Percentiles rank a stretch among this genome's conserved stretches.
These are phyloP conservation scores for Ptyas mucosa DNA, from an alignment of 2,113 vertebrate genomes.

Conservation along the genomic window DNA sequence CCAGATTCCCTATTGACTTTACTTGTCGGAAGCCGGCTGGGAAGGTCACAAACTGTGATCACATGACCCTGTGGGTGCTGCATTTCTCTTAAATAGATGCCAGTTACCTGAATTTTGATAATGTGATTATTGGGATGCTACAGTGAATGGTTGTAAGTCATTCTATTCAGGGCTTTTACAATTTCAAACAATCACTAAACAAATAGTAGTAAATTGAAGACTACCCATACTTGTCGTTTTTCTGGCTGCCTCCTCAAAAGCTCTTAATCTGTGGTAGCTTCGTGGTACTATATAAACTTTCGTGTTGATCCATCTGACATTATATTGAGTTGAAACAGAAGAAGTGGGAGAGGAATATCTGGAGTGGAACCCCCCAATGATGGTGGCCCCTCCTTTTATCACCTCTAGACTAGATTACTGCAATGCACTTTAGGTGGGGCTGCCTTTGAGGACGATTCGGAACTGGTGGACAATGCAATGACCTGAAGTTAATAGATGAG, in stretches of 20 bases:
- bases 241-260: background rate
- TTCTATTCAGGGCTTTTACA: no score
- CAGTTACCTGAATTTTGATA: no score
- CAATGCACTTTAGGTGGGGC: no score
- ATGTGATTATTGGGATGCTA: no score
- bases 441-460: no score
- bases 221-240: background rate
- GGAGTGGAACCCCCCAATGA: background rate
- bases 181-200: no score
- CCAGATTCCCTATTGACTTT: background rate
- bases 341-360: background rate
- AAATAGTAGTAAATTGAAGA: no score
- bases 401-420: no score
- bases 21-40: background rate
- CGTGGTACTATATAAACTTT: background rate
- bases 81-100: background rate
- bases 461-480: background rate
- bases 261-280: background rate
- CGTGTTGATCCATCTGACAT: background rate
- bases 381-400: no score
- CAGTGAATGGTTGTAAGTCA: no score
- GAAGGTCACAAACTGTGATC: background rate
- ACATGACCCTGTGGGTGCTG: background rate
- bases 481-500: background rate
- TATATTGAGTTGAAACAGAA: background rate